Conservation (phyloP, 2,797 vertebrate genomes). For the Scolopax bukidnonensis region DNA sequence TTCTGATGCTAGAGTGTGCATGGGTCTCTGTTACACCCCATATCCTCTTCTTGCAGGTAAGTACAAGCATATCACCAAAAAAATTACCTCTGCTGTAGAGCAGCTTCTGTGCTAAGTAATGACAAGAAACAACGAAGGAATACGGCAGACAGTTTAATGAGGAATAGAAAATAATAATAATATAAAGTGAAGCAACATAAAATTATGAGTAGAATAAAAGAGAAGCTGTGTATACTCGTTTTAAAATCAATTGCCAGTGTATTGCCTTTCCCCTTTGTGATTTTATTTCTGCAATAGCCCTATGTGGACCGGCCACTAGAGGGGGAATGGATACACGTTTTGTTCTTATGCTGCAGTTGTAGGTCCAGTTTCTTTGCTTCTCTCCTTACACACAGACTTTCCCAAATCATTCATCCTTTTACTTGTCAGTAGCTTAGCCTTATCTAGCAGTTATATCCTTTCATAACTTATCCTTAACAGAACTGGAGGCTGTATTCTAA, state of each 20-base stretch:
- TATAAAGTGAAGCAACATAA: background rate
- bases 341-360: background rate
- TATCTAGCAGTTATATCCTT: background rate
- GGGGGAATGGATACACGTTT: conserved; percentile 42
- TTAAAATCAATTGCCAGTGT: rapidly evolving
- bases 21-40: background rate
- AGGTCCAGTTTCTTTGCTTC: background rate
- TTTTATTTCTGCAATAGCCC: background rate
- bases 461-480: background rate
- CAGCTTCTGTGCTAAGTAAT: background rate
- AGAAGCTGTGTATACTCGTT: rapidly evolving
- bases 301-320: conserved; percentile 46
- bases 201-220: background rate
- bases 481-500: background rate
- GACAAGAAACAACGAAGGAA: background rate
- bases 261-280: background rate
- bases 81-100: background rate
- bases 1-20: background rate
- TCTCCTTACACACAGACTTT: background rate
- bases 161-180: background rate
- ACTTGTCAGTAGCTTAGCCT: background rate
- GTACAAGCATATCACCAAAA: too few relatives aligned
- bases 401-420: background rate
- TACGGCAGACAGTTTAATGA: background rate
- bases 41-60: background rate